Evolutionary conservation across 2,888 invertebrate species (phyloP), one percentile per base, ranked within the genome.

Genomic region (Phortica magna): DNA sequence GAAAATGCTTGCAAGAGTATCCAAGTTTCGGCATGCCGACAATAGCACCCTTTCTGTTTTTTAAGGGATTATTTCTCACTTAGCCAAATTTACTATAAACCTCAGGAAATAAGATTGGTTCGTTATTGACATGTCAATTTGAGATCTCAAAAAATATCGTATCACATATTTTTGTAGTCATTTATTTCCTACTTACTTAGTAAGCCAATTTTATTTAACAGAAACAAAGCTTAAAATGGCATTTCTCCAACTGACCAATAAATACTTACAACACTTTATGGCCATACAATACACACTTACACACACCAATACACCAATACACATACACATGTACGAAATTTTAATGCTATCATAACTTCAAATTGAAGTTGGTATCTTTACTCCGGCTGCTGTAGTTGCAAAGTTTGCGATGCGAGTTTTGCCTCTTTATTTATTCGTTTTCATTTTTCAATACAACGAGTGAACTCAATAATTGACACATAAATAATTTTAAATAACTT

Each of bases 401-500:
- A 14, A 48, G 48, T 14, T 48, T 48, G 48, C 48, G 48, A 14
- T 48, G 48, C 48, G 9, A 14, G 31, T 31, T 48, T 17, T 59
- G 9, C 22, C 10, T 19, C 65, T 7, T 43, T 7, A 39, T 19
- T 42, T 43, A n/a, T 19, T 48, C 68, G 9, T 43, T 17, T 39
- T 68, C 65, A 41, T 41, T n/a, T 41, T 12, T 41, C 65, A n/a
- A 59, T n/a, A 31, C 59, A 59, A 59, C 64, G 59, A n/a, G 41
- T 65, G 39, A 22, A 31, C 74, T 76, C 84, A 84, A 84, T 84
- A 84, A 84, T 84, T 84, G 86, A 84, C 83, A 84, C 83, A 85
- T 84, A 84, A 84, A 84, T 84, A 85, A 85, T 84, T 84, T 84
- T 77, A 85, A 85, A 84, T 85, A 84, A 84, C 83, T 84, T 75